Conservation (phyloP, 2,113 vertebrate genomes). For the Thryonomys swinderianus region DNA sequence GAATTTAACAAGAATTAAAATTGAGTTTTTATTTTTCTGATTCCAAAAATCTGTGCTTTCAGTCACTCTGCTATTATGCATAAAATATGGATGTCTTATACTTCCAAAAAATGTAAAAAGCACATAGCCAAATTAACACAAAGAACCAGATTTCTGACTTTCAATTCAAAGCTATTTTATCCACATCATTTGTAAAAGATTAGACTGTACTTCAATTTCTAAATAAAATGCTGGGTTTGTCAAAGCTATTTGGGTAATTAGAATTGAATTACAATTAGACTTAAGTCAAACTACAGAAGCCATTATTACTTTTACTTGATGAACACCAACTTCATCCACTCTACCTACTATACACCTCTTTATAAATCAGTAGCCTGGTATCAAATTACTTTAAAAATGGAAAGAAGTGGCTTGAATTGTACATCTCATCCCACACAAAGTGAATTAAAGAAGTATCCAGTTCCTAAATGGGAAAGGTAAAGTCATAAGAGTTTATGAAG, state of each 20-base stretch:
- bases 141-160: background rate
- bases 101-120: background rate
- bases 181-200: background rate
- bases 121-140: background rate
- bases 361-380: background rate
- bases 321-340: background rate
- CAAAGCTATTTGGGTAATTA: background rate
- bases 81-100: background rate
- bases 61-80: background rate
- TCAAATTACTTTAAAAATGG: background rate
- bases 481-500: background rate
- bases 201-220: background rate
- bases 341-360: rapidly evolving
- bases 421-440: background rate
- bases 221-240: background rate
- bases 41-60: background rate
- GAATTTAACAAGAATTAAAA: constrained; percentile 38
- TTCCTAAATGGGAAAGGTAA: background rate
- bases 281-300: background rate
- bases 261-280: background rate
- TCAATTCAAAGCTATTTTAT: background rate
- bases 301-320: background rate
- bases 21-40: background rate
- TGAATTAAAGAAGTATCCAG: background rate
- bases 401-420: background rate